phyloP scores from a whole-genome alignment of 1,140 invertebrate species.

The Acyrthosiphon pisum region DNA sequence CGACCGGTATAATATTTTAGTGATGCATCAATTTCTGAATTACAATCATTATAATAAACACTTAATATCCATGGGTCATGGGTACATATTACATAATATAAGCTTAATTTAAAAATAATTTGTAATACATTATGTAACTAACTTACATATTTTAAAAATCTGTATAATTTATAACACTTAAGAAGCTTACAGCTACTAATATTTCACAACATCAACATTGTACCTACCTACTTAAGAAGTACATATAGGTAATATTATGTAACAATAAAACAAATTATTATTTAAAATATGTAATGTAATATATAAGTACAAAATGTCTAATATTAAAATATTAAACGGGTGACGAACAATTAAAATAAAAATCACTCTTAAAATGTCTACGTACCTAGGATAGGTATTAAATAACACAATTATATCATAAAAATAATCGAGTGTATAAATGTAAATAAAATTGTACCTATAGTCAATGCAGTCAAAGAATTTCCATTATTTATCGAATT shows the following conservation, averaged over 20 bases:
- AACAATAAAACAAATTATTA: not conserved
- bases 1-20: not conserved
- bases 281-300: not conserved
- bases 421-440: not conserved
- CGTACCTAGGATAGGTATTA: not conserved
- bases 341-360: not conserved
- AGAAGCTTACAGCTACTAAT: not conserved
- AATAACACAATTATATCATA: not conserved
- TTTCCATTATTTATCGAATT: not conserved
- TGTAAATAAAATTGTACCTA: not conserved
- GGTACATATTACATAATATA: not conserved
- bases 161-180: not conserved
- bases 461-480: not conserved
- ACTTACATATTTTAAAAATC: not conserved
- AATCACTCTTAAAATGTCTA: not conserved
- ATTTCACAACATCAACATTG: not conserved
- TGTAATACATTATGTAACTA: not conserved
- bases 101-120: constrained; percentile 9
- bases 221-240: no score
- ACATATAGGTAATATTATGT: no score
- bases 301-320: not conserved
- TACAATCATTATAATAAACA: not conserved
- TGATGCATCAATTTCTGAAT: not conserved
- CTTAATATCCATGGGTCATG: not conserved
- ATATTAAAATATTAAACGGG: not conserved